phyloP scores from a whole-genome alignment of 1,140 invertebrate species.

The Drosophila baimaii region DNA sequence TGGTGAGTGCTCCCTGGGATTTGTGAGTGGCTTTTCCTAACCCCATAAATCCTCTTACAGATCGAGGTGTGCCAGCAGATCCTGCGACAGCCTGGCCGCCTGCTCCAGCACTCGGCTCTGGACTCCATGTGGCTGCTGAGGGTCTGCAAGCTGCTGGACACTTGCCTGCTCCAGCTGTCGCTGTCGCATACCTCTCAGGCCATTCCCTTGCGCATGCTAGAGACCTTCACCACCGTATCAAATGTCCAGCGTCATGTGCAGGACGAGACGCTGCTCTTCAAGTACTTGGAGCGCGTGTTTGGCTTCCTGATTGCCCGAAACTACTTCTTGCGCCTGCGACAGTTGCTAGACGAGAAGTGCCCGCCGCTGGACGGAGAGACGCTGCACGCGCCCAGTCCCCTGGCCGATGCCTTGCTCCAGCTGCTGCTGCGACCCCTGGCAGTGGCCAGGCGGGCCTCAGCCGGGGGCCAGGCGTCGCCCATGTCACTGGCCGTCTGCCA shows the following conservation, averaged over 20 bases:
- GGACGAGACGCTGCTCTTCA: slow-evolving; percentile 84
- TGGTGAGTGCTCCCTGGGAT: slow-evolving; percentile 86
- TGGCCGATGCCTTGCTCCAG: slow-evolving; percentile 90
- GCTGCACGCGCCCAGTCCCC: slow-evolving; percentile 89
- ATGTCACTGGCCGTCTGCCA: slow-evolving; percentile 56
- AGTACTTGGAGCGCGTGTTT: slow-evolving; percentile 84
- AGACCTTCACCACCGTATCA: slow-evolving; percentile 89
- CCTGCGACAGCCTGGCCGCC: slow-evolving; percentile 60
- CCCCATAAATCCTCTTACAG: slow-evolving; percentile 35
- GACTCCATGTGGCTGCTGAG: slow-evolving; percentile 73
- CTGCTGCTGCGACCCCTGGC: slow-evolving; percentile 90
- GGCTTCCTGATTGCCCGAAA: slow-evolving; percentile 84
- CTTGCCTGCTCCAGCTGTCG: slow-evolving; percentile 72
- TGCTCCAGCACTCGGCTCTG: slow-evolving; percentile 64
- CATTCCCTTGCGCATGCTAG: slow-evolving; percentile 91
- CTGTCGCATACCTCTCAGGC: slow-evolving; percentile 85
- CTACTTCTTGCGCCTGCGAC: slow-evolving; percentile 90
- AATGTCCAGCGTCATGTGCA: slow-evolving; percentile 85
- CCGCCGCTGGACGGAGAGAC: slow-evolving; percentile 89
- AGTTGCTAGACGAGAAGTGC: slow-evolving; percentile 89
- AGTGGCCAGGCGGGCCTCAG: slow-evolving; percentile 43
- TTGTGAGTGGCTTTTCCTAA: background rate
- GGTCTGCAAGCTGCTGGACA: slow-evolving; percentile 68
- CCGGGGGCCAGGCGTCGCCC: slow-evolving; percentile 25
- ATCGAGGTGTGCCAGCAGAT: slow-evolving; percentile 80